These are phyloP conservation scores for Elachura formosa DNA, from an alignment of 2,113 vertebrate genomes.

Conservation along the genomic window DNA sequence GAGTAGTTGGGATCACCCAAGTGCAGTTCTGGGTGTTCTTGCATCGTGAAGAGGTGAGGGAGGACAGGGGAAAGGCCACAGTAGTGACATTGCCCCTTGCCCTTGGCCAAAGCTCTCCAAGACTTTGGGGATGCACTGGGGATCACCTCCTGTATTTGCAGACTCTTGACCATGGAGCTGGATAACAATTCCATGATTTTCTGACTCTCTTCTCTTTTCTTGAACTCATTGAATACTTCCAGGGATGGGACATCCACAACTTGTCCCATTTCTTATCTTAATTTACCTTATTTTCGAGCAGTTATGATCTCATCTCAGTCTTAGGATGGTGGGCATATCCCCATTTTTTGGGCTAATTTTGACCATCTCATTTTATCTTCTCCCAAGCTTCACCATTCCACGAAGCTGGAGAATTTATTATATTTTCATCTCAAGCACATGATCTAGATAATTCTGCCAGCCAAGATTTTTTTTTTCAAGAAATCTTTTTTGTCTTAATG, in stretches of 20 bases:
- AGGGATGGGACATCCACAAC: neutral
- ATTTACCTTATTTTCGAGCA: neutral
- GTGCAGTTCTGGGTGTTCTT: neutral
- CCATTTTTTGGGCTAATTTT: neutral
- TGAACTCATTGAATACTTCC: neutral
- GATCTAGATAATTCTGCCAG: neutral
- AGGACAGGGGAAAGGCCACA: neutral
- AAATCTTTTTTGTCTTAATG: conserved; percentile 21
- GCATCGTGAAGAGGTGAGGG: rapidly evolving
- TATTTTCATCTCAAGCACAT: neutral
- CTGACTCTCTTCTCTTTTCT: neutral
- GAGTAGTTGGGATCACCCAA: neutral
- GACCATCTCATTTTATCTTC: neutral
- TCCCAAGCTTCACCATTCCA: neutral
- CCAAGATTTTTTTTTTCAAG: neutral
- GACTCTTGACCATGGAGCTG: rapidly evolving
- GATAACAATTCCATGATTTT: neutral
- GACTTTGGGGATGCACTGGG: rapidly evolving
- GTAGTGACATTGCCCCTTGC: rapidly evolving
- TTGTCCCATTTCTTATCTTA: too few species aligned
- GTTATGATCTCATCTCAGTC: neutral
- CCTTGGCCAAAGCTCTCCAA: neutral
- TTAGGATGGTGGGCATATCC: neutral
- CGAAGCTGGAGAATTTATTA: neutral
- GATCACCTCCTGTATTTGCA: neutral